Conservation (phyloP, 2,888 invertebrate species). For the Hirtodrosophila alboralis region DNA sequence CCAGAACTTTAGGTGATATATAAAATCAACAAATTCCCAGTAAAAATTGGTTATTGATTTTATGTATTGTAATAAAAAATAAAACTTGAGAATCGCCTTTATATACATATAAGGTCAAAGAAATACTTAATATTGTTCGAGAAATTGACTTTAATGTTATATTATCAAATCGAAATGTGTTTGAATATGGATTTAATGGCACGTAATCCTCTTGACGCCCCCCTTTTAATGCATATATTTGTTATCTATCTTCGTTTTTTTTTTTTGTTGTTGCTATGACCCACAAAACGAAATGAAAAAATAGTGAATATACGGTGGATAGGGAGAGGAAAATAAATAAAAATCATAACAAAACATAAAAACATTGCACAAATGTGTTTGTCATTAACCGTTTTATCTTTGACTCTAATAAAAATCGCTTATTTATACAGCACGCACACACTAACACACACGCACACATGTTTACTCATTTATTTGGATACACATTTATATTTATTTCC, state of each 20-base stretch:
- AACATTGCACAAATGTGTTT: conserved; percentile 42
- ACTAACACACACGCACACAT: conserved; percentile 24
- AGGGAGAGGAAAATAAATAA: conserved; percentile 3
- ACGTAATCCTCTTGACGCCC: conserved; percentile 17
- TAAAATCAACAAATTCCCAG: no score
- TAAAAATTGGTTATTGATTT: no score
- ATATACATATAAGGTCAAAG: no score
- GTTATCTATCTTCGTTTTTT: no score
- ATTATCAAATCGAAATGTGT: conserved; percentile 9
- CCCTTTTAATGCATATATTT: conserved; percentile 5
- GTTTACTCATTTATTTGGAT: conserved; percentile 66
- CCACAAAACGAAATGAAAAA: not conserved
- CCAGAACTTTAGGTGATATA: no score
- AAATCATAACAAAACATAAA: conserved; percentile 36
- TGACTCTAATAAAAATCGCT: conserved; percentile 41
- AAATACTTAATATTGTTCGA: no score
- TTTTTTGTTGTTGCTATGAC: conserved; percentile 1
- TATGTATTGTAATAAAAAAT: no score
- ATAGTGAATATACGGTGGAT: not conserved
- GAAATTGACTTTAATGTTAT: conserved; percentile 2
- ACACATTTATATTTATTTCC: conserved; percentile 60
- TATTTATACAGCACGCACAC: conserved; percentile 23
- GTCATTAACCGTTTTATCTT: conserved; percentile 71
- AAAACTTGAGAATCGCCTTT: no score
- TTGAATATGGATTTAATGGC: conserved; percentile 21